A percentile compares a stretch with the other conserved stretches of the same genome.
These are phyloP conservation scores for Piaya cayana DNA, from an alignment of 2,113 vertebrate species.

Conservation along the genomic window DNA sequence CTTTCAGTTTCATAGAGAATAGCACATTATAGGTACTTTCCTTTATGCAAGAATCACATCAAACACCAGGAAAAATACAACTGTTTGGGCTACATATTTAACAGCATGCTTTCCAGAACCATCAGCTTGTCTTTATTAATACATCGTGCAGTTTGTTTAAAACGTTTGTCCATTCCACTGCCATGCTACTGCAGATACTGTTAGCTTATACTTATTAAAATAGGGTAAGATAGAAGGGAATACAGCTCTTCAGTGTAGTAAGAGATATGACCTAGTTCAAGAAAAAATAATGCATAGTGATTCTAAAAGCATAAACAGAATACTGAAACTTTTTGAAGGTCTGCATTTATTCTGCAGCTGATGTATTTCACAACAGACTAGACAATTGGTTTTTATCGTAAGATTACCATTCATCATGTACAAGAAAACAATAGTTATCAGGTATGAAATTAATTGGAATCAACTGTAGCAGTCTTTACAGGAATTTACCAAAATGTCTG, in stretches of 20 bases:
- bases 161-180: slow-evolving; percentile 34
- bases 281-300: slow-evolving; percentile 54
- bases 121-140: slow-evolving; percentile 58
- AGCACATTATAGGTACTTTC: slow-evolving; percentile 59
- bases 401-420: slow-evolving; percentile 62
- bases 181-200: not conserved
- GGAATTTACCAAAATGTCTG: slow-evolving; percentile 78
- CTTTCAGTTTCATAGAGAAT: slow-evolving; percentile 46
- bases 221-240: slow-evolving; percentile 33
- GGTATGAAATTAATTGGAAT: slow-evolving; percentile 80
- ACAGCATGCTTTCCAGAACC: slow-evolving; percentile 48
- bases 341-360: slow-evolving; percentile 65
- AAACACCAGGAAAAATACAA: slow-evolving; percentile 43
- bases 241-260: not conserved
- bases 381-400: slow-evolving; percentile 64
- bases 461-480: slow-evolving; percentile 75
- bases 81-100: slow-evolving; percentile 56
- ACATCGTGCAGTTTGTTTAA: slow-evolving; percentile 42
- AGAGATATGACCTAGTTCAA: slow-evolving; percentile 42
- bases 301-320: slow-evolving; percentile 25
- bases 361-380: slow-evolving; percentile 54
- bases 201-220: slow-evolving; percentile 42
- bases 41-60: slow-evolving; percentile 58
- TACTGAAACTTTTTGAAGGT: slow-evolving; percentile 55
- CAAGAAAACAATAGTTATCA: slow-evolving; percentile 75